Evolutionary conservation across 2,797 vertebrate genomes (phyloP).

Genomic region (Brachymystax lenok): DNA sequence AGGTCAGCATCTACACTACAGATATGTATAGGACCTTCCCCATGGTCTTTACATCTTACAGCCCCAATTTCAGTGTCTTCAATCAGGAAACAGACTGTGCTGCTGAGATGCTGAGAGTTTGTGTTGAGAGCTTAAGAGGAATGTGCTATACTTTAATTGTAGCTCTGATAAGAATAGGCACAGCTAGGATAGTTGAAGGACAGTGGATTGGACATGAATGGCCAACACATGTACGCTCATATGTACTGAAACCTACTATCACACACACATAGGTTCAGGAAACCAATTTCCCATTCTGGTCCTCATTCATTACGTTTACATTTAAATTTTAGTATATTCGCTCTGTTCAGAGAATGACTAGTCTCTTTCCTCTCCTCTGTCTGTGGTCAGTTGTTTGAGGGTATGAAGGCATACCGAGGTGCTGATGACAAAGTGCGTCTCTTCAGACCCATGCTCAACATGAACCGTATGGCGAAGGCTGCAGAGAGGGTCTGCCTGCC

Average conservation of each 20-base stretch:
- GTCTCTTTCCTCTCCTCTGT: background rate
- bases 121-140: background rate
- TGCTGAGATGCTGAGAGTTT: background rate
- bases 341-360: background rate
- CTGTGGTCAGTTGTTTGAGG: conserved; percentile 84
- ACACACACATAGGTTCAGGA: background rate
- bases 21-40: too few species aligned
- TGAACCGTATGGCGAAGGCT: conserved; percentile 84
- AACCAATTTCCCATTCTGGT: background rate
- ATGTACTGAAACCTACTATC: background rate
- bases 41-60: background rate
- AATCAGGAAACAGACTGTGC: background rate
- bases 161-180: background rate
- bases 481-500: conserved; percentile 82
- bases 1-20: too few species aligned
- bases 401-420: conserved; percentile 88
- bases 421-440: conserved; percentile 81
- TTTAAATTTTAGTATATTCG: too few species aligned
- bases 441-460: conserved; percentile 88
- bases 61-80: background rate
- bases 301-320: too few species aligned
- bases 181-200: background rate
- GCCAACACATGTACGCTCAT: background rate
- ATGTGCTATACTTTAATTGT: too few species aligned
- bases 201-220: background rate